A percentile compares a stretch with the other conserved stretches of the same genome.
phyloP scores from a whole-genome alignment of 2,113 vertebrate genomes.

The Neomonachus schauinslandi region DNA sequence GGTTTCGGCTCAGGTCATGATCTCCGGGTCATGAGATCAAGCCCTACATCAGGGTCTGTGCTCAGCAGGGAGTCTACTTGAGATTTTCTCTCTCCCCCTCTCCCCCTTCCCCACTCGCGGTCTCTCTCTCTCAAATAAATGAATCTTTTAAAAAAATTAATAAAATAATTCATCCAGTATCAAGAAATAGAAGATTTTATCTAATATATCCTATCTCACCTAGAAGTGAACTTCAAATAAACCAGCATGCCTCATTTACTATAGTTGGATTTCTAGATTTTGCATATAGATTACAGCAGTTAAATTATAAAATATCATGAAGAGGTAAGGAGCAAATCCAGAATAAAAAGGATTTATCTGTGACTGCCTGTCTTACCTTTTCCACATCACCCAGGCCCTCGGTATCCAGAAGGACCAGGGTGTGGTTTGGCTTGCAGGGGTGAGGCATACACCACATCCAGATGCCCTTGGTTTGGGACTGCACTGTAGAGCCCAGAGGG shows the following conservation, averaged over 20 bases:
- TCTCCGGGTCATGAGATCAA: not conserved
- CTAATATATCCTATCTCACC: not conserved
- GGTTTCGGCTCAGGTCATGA: not conserved
- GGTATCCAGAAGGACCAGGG: constrained; percentile 79
- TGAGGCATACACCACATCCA: constrained; percentile 82
- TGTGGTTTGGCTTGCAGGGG: constrained; percentile 45
- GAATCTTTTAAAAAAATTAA: not conserved
- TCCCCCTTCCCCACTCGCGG: too few relatives aligned
- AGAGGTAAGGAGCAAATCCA: not conserved
- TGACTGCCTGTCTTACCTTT: constrained; percentile 67
- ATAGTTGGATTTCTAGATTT: not conserved
- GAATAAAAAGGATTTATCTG: not conserved
- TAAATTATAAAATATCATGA: not conserved
- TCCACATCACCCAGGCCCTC: constrained; percentile 80
- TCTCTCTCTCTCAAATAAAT: too few relatives aligned
- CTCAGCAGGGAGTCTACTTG: too few relatives aligned
- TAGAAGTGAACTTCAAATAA: not conserved
- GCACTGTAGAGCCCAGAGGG: constrained; percentile 76
- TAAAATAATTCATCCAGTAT: not conserved
- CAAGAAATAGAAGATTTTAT: not conserved
- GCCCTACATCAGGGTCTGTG: too few relatives aligned
- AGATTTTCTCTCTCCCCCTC: too few relatives aligned
- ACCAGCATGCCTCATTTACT: not conserved
- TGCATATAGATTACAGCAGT: not conserved
- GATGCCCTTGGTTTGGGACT: constrained; percentile 82